These are phyloP conservation scores for Caenorhabditis japonica DNA, from an alignment of 2,888 invertebrate genomes.

Conservation along the genomic window DNA sequence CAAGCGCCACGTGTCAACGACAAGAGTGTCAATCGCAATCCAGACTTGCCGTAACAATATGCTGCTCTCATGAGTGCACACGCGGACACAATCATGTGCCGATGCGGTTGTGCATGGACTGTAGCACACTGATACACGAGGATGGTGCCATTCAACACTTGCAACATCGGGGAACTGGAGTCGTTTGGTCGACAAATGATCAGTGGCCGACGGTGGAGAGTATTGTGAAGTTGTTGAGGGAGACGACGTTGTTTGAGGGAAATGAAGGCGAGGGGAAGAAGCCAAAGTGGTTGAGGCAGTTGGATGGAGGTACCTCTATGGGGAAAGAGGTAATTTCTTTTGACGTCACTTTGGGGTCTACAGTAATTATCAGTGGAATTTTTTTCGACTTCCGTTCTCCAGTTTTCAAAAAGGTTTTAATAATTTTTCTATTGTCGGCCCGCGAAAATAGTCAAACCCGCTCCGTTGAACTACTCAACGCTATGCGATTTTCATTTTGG, in stretches of 20 bases:
- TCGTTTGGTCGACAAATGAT: slow-evolving; percentile 67
- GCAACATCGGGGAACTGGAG: slow-evolving; percentile 59
- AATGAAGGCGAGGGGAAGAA: slow-evolving; percentile 73
- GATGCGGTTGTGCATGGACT: slow-evolving; percentile 82
- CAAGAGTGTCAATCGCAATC: slow-evolving; percentile 89
- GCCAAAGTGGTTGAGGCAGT: slow-evolving; percentile 77
- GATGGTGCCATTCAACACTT: slow-evolving; percentile 45
- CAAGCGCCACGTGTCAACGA: slow-evolving; percentile 74
- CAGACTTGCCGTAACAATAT: slow-evolving; percentile 92
- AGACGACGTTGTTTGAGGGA: slow-evolving; percentile 81
- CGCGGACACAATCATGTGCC: slow-evolving; percentile 96
- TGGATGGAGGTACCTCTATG: slow-evolving; percentile 74
- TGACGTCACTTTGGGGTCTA: too few relatives aligned
- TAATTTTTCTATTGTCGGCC: too few relatives aligned
- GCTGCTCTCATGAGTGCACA: slow-evolving; percentile 96
- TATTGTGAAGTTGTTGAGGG: slow-evolving; percentile 84
- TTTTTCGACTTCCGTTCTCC: too few relatives aligned
- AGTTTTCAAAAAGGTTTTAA: too few relatives aligned
- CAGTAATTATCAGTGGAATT: too few relatives aligned
- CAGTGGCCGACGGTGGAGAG: slow-evolving; percentile 74
- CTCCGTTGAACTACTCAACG: too few relatives aligned
- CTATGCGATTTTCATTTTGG: too few relatives aligned
- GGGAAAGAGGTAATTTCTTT: slow-evolving; percentile 55
- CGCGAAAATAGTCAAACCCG: too few relatives aligned
- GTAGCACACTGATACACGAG: slow-evolving; percentile 63